Evolutionary conservation across 2,888 invertebrate species (phyloP).

Genomic region (Machimus rusticus): DNA sequence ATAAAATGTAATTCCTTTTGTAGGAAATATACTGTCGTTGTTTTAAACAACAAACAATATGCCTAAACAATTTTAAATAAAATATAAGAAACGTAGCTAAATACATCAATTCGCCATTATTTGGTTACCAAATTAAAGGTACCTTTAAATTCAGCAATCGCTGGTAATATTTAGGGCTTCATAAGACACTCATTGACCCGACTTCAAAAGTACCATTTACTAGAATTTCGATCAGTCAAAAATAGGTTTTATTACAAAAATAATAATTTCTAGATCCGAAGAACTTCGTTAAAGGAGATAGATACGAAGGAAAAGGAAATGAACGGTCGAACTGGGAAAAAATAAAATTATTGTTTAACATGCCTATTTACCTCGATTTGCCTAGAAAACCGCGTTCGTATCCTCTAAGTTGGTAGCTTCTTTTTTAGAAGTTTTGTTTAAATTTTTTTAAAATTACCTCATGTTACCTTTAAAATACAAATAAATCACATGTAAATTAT

Average conservation of each 20-base stretch:
- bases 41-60: no score
- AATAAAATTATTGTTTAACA: neutral
- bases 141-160: neutral
- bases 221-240: neutral
- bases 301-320: neutral
- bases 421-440: constrained; percentile 50
- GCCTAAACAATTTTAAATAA: no score
- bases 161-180: neutral
- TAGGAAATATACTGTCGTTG: no score
- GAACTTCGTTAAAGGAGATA: neutral
- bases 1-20: no score
- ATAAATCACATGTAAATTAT: constrained; percentile 65
- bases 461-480: constrained; percentile 46
- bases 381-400: constrained; percentile 11
- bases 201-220: neutral
- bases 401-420: constrained; percentile 44
- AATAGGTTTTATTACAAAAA: neutral
- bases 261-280: neutral
- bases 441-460: constrained; percentile 51
- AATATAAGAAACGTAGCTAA: no score
- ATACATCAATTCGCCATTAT: neutral
- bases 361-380: constrained; percentile 8
- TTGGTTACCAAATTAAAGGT: neutral
- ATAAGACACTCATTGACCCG: neutral
- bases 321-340: neutral